A percentile compares a stretch with the other conserved stretches of the same genome.
Evolutionary conservation across 1,140 invertebrate genomes (phyloP).

Genomic region (Leptopilina boulardi): DNA sequence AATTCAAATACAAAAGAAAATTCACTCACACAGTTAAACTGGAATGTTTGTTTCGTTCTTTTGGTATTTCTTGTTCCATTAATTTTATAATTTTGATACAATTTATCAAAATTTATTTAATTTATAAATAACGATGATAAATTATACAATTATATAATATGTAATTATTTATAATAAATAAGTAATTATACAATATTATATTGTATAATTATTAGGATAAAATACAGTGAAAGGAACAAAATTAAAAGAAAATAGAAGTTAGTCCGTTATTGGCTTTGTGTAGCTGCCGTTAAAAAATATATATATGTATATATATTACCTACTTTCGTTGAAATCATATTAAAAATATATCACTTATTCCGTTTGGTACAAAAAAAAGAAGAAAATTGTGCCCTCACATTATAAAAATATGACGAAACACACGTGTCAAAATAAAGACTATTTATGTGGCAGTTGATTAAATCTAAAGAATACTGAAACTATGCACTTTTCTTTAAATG

Average conservation of each 20-base stretch:
- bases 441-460: slow-evolving; percentile 5
- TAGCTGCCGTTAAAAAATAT: neutral
- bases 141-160: too few relatives aligned
- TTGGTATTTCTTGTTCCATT: slow-evolving; percentile 9
- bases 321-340: slow-evolving; percentile 14
- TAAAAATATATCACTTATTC: slow-evolving; percentile 23
- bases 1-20: neutral
- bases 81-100: neutral
- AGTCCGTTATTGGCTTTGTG: neutral
- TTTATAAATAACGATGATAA: too few relatives aligned
- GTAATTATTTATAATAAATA: too few relatives aligned
- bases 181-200: neutral
- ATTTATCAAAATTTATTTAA: neutral
- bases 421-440: neutral
- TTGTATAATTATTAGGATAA: neutral
- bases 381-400: neutral
- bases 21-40: neutral
- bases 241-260: neutral
- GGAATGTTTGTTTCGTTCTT: slow-evolving; percentile 29
- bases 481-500: slow-evolving; percentile 24
- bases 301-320: too few relatives aligned
- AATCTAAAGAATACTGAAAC: slow-evolving; percentile 26
- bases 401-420: neutral
- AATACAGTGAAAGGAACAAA: neutral
- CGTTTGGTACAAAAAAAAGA: slow-evolving; percentile 26